Conservation (phyloP, 1,140 invertebrate genomes). For the Caenorhabditis elegans region DNA sequence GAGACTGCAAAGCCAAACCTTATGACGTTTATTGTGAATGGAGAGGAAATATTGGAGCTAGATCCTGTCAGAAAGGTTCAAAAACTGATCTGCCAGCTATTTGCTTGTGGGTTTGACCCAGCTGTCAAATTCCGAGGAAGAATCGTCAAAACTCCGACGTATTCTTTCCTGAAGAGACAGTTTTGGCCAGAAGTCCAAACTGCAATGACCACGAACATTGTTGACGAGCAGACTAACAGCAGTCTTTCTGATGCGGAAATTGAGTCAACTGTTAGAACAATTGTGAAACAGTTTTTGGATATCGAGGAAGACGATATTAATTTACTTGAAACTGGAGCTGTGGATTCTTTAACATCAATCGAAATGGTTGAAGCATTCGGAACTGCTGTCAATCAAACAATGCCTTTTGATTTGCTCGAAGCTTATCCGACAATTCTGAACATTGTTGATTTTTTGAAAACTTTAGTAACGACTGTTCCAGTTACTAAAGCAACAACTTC, state of each 20-base stretch:
- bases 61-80: conserved; percentile 4
- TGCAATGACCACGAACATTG: neutral
- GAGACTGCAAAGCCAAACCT: neutral
- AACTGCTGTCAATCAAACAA: conserved; percentile 8
- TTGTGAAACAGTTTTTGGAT: conserved; percentile 12
- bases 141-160: conserved; percentile 30
- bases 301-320: neutral
- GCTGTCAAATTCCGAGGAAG: neutral
- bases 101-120: conserved; percentile 11
- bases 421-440: neutral
- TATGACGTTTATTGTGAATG: conserved; percentile 17
- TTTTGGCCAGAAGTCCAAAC: conserved; percentile 32
- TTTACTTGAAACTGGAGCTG: neutral
- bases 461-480: neutral
- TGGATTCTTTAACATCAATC: conserved; percentile 27
- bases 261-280: neutral
- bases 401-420: conserved; percentile 33
- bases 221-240: neutral
- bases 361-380: conserved; percentile 36
- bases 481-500: neutral
- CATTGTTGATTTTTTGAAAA: neutral
- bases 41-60: neutral
- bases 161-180: conserved; percentile 37
- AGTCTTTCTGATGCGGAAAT: neutral
- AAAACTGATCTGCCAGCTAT: conserved; percentile 6